Percentiles rank a stretch among this genome's conserved stretches.
These are phyloP conservation scores for Trididemnum nubilum DNA, from an alignment of 23 tunicate species.

Conservation along the genomic window DNA sequence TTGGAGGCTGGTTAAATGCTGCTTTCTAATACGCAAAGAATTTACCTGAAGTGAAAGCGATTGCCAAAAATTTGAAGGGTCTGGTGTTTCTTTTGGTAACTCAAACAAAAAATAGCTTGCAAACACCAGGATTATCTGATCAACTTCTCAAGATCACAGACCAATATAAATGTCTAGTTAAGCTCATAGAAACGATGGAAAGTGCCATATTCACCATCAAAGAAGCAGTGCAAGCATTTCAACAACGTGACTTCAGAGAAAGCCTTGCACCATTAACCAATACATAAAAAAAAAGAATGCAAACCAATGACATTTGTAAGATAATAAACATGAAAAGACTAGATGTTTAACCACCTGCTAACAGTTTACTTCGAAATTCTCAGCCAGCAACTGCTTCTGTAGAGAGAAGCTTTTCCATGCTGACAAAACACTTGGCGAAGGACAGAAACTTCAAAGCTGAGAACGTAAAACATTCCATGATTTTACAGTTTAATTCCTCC, in stretches of 20 bases:
- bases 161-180: neutral
- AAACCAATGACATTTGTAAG: neutral
- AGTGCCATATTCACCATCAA: constrained; percentile 28
- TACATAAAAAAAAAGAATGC: constrained; percentile 7
- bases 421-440: constrained; percentile 15
- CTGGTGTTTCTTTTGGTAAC: constrained; percentile 1
- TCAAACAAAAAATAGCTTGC: constrained; percentile 15
- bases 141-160: constrained; percentile 10
- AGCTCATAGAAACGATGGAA: constrained; percentile 36
- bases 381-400: constrained; percentile 13
- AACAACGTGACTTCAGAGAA: constrained; percentile 1
- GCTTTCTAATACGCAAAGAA: constrained; percentile 19
- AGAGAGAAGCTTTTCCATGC: constrained; percentile 24
- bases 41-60: constrained; percentile 17
- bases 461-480: constrained; percentile 16
- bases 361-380: constrained; percentile 3
- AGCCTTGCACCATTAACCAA: neutral
- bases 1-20: constrained; percentile 44
- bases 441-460: constrained; percentile 17
- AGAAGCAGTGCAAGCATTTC: constrained; percentile 6
- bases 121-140: constrained; percentile 1
- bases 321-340: neutral
- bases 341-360: neutral
- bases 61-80: constrained; percentile 1
- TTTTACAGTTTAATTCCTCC: neutral